These are phyloP conservation scores for Spinibarbus caldwelli DNA, from an alignment of 2,797 vertebrate species.

Conservation along the genomic window DNA sequence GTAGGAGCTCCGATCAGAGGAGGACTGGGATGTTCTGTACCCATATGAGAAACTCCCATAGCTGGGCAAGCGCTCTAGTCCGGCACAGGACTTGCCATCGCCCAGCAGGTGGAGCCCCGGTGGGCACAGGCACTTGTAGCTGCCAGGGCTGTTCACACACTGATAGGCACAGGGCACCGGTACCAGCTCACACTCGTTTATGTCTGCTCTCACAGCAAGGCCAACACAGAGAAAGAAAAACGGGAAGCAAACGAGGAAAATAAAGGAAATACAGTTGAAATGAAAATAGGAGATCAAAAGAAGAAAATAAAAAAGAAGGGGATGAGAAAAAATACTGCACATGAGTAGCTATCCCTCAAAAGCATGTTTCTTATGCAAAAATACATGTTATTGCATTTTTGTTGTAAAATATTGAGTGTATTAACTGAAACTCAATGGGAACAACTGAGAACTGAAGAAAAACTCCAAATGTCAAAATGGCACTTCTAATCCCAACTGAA, in stretches of 20 bases:
- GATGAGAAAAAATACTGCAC: slow-evolving; percentile 75
- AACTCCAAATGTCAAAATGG: not conserved
- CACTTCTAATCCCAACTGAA: not conserved
- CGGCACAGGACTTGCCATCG: slow-evolving; percentile 95
- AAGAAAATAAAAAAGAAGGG: slow-evolving; percentile 36
- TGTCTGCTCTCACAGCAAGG: slow-evolving; percentile 88
- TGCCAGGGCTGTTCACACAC: slow-evolving; percentile 93
- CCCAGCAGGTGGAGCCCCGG: slow-evolving; percentile 91
- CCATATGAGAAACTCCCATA: slow-evolving; percentile 83
- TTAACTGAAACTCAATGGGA: not conserved
- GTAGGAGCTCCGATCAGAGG: slow-evolving; percentile 80
- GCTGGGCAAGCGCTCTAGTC: slow-evolving; percentile 90
- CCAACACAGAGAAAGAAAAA: slow-evolving; percentile 54
- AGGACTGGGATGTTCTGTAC: slow-evolving; percentile 86
- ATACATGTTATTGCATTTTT: not conserved
- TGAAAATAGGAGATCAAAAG: slow-evolving; percentile 19
- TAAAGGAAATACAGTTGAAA: slow-evolving; percentile 53
- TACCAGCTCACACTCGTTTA: slow-evolving; percentile 95
- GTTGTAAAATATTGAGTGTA: not conserved
- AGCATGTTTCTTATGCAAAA: too few relatives aligned
- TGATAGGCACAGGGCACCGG: slow-evolving; percentile 92
- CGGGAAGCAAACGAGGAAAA: slow-evolving; percentile 41
- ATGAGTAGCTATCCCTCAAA: slow-evolving; percentile 74
- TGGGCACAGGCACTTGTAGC: slow-evolving; percentile 95
- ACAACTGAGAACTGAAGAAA: not conserved